A percentile compares a stretch with the other conserved stretches of the same genome.
These are phyloP conservation scores for silkworm (Bombyx mori) DNA, from an alignment of 1,140 invertebrate genomes.

Conservation along the genomic window DNA sequence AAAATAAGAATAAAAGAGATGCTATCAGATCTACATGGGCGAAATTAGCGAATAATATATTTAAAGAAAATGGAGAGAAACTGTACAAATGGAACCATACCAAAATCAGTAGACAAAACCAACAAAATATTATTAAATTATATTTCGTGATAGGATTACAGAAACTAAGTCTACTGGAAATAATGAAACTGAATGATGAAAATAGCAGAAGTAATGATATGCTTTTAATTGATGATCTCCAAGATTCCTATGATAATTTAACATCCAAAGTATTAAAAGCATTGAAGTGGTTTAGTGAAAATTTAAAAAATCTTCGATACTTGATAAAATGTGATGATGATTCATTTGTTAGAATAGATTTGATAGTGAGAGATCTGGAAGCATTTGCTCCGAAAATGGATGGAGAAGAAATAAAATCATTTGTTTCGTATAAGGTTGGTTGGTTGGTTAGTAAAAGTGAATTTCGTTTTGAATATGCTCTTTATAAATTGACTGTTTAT, in stretches of 20 bases:
- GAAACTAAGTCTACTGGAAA: conserved; percentile 25
- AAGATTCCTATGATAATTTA: conserved; percentile 52
- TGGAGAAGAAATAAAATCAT: conserved; percentile 33
- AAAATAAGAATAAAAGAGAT: conserved; percentile 46
- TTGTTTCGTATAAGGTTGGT: conserved; percentile 45
- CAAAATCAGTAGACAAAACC: conserved; percentile 17
- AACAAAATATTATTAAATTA: conserved; percentile 37
- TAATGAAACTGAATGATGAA: conserved; percentile 34
- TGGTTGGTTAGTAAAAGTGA: conserved; percentile 2
- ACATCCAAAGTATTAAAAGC: conserved; percentile 39
- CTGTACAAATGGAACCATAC: conserved; percentile 54
- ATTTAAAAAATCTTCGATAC: conserved; percentile 48
- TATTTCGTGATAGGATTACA: conserved; percentile 45
- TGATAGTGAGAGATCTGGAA: conserved; percentile 51
- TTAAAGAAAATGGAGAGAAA: conserved; percentile 49
- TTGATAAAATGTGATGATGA: conserved; percentile 65
- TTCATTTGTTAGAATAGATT: conserved; percentile 59
- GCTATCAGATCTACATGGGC: conserved; percentile 51
- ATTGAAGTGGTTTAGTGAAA: conserved; percentile 37
- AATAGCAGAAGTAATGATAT: conserved; percentile 39
- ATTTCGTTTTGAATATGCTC: too few relatives aligned
- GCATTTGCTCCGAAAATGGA: conserved; percentile 52
- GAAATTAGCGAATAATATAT: conserved; percentile 47
- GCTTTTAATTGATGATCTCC: conserved; percentile 37
- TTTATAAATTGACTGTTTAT: too few relatives aligned